Conservation (phyloP, 2,888 invertebrate genomes). For the Ptychoptera albimana region DNA sequence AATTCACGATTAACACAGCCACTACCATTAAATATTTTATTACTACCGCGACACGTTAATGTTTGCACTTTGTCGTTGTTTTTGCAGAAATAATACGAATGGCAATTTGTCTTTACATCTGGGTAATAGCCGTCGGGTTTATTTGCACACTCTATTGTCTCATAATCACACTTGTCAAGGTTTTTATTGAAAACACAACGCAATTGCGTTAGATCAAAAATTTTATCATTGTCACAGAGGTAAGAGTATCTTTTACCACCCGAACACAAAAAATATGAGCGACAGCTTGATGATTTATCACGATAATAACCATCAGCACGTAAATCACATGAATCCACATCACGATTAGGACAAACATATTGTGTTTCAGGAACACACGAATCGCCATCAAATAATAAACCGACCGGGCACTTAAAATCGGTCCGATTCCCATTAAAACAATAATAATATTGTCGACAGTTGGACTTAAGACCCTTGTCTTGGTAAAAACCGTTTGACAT, state of each 20-base stretch:
- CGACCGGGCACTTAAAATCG: conserved; percentile 32
- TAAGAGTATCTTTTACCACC: conserved; percentile 39
- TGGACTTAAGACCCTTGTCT: conserved; percentile 28
- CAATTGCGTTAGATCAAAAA: conserved; percentile 32
- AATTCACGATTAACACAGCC: conserved; percentile 34
- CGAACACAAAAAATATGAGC: conserved; percentile 41
- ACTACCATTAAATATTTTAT: conserved; percentile 38
- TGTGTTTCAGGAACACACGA: conserved; percentile 33
- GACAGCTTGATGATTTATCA: conserved; percentile 33
- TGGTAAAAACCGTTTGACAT: conserved; percentile 28
- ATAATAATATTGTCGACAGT: conserved; percentile 38
- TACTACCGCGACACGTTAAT: conserved; percentile 37
- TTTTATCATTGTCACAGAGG: conserved; percentile 35
- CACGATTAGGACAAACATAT: conserved; percentile 33
- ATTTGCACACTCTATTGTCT: conserved; percentile 27
- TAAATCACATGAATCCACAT: conserved; percentile 35
- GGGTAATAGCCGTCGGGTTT: conserved; percentile 40
- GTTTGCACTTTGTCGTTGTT: conserved; percentile 38
- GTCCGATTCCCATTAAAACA: conserved; percentile 38
- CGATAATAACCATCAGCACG: conserved; percentile 39
- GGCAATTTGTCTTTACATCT: conserved; percentile 37
- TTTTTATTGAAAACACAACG: too few relatives aligned
- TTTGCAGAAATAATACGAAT: conserved; percentile 42
- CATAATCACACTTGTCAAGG: conserved; percentile 4
- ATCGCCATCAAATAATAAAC: conserved; percentile 40